phyloP scores from a whole-genome alignment of 2,797 vertebrate species.

The Delichon dasypus region DNA sequence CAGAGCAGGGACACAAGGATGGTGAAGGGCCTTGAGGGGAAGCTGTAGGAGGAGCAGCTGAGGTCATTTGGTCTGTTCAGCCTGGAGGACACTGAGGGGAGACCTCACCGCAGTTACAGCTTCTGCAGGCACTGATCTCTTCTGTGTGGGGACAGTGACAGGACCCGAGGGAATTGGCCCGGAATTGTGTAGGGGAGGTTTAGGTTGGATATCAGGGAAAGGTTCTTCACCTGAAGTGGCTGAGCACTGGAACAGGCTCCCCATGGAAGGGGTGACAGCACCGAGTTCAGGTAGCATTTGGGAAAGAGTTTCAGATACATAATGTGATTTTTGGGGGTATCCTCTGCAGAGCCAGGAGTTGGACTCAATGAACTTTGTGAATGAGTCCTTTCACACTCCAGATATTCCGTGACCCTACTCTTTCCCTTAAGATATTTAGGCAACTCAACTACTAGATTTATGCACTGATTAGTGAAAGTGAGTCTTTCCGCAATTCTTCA shows the following conservation, averaged over 20 bases:
- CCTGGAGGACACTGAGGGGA: background rate
- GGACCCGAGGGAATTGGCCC: accelerated
- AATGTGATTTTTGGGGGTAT: background rate
- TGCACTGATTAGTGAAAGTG: background rate
- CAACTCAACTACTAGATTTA: background rate
- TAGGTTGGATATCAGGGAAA: background rate
- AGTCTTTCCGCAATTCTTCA: background rate
- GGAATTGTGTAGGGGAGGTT: background rate
- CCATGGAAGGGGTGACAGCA: accelerated
- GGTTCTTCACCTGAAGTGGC: background rate
- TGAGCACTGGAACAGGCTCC: background rate
- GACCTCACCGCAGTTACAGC: background rate
- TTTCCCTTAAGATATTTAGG: background rate
- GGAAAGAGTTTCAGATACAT: background rate
- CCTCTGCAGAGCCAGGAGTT: background rate
- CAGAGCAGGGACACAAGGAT: accelerated
- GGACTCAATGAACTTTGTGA: background rate
- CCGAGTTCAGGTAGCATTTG: accelerated
- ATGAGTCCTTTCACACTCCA: background rate
- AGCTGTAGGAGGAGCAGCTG: accelerated
- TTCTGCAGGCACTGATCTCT: background rate
- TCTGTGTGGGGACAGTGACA: background rate
- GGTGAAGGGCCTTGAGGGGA: background rate
- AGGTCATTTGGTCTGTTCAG: background rate
- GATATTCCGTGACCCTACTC: background rate